Conservation (phyloP, 2,113 vertebrate genomes). For the Maccullochella peelii region DNA sequence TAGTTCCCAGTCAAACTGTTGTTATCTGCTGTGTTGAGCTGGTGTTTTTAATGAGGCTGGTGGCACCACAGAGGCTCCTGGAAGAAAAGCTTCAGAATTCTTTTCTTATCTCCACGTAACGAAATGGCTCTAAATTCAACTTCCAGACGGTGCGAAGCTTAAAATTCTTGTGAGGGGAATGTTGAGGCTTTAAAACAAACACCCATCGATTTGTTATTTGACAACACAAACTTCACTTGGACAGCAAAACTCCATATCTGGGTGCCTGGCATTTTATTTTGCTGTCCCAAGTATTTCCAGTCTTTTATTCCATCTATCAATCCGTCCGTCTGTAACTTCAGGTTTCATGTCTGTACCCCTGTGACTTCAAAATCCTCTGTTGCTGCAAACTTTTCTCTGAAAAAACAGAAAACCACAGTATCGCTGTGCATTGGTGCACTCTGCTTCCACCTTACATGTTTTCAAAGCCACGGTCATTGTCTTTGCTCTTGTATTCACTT, state of each 20-base stretch:
- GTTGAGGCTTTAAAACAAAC: background rate
- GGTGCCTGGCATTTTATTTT: conserved; percentile 9
- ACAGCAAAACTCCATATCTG: background rate
- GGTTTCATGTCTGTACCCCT: background rate
- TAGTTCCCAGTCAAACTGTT: background rate
- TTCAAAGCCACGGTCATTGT: background rate
- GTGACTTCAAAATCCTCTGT: no score
- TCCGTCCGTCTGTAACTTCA: background rate
- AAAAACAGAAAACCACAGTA: background rate
- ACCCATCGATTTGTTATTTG: background rate
- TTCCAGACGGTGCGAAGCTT: background rate
- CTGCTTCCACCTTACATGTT: background rate
- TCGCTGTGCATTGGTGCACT: background rate
- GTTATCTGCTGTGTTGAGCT: background rate
- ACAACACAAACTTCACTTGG: background rate
- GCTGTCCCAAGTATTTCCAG: background rate
- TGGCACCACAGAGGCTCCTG: background rate
- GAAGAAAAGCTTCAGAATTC: background rate
- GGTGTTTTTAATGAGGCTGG: background rate
- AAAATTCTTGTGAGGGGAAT: background rate
- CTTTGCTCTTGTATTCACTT: background rate
- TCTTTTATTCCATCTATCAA: background rate
- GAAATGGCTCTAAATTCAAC: background rate
- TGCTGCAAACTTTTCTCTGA: background rate
- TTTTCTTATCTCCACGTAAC: background rate